phyloP scores from a whole-genome alignment of 2,888 invertebrate species.

The Aphidoletes aphidimyza region DNA sequence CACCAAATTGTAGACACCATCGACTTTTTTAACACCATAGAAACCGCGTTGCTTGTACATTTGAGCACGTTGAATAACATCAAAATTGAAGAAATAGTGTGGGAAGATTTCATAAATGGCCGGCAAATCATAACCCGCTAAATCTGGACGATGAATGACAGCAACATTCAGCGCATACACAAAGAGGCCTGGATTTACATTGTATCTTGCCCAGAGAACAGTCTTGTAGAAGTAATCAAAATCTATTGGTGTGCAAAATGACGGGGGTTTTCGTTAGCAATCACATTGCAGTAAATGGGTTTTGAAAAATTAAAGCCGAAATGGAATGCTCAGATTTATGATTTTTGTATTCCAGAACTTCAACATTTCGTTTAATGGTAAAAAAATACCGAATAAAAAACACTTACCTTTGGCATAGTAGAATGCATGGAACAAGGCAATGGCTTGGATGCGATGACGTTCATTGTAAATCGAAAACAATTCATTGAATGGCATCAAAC shows the following conservation, averaged over 20 bases:
- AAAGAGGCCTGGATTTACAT: constrained; percentile 73
- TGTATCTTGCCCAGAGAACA: constrained; percentile 75
- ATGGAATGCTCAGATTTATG: too few relatives aligned
- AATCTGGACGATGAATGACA: constrained; percentile 71
- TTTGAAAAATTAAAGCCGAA: too few relatives aligned
- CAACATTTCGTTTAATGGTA: not conserved
- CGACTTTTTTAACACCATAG: constrained; percentile 64
- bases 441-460: constrained; percentile 68
- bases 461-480: constrained; percentile 62
- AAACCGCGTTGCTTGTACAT: constrained; percentile 67
- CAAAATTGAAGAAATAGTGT: constrained; percentile 72
- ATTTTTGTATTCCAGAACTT: too few relatives aligned
- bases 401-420: constrained; percentile 72
- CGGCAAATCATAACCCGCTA: constrained; percentile 71
- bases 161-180: constrained; percentile 72
- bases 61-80: constrained; percentile 66
- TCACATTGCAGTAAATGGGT: too few relatives aligned
- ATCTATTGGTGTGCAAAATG: constrained; percentile 66
- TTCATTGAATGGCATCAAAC: constrained; percentile 63
- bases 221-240: constrained; percentile 79
- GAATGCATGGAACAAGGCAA: constrained; percentile 73
- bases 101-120: constrained; percentile 77
- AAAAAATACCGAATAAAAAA: too few relatives aligned
- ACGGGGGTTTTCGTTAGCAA: too few relatives aligned
- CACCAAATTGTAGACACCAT: constrained; percentile 66